A percentile compares a stretch with the other conserved stretches of the same genome.
Conservation (phyloP, 2,113 vertebrate species). For the Brienomyrus brachyistius region DNA sequence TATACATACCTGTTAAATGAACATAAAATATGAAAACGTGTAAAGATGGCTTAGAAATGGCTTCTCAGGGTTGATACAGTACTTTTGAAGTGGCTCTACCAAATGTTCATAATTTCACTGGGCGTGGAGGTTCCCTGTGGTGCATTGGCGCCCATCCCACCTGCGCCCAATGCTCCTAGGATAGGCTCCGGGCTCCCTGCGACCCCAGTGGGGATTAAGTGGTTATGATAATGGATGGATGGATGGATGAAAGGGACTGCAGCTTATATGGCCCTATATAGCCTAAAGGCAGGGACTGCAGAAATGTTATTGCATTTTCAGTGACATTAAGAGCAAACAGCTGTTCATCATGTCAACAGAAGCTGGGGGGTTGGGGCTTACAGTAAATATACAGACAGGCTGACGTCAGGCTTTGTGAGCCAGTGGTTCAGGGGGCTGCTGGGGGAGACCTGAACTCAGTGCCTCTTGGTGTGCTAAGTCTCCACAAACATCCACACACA, state of each 20-base stretch:
- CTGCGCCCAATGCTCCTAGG: too few relatives aligned
- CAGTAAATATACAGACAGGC: neutral
- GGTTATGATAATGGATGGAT: too few relatives aligned
- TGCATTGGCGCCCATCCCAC: too few relatives aligned
- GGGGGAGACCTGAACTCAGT: neutral
- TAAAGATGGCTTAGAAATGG: neutral
- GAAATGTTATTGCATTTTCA: neutral
- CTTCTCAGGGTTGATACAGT: neutral
- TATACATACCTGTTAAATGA: neutral
- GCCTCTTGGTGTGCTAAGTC: neutral
- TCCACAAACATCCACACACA: neutral
- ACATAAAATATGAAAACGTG: neutral
- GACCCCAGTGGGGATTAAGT: too few relatives aligned
- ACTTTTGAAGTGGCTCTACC: neutral
- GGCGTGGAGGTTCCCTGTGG: too few relatives aligned
- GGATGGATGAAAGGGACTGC: too few relatives aligned
- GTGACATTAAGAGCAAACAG: neutral
- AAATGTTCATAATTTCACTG: neutral
- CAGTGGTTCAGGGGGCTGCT: neutral
- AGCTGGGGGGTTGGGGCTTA: neutral
- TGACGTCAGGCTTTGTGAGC: neutral
- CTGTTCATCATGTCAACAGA: neutral
- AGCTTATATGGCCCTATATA: neutral
- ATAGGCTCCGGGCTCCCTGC: too few relatives aligned
- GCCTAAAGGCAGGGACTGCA: neutral